Evolutionary conservation across 2,888 invertebrate species (phyloP).

Genomic region (Ferdinandea cuprea): DNA sequence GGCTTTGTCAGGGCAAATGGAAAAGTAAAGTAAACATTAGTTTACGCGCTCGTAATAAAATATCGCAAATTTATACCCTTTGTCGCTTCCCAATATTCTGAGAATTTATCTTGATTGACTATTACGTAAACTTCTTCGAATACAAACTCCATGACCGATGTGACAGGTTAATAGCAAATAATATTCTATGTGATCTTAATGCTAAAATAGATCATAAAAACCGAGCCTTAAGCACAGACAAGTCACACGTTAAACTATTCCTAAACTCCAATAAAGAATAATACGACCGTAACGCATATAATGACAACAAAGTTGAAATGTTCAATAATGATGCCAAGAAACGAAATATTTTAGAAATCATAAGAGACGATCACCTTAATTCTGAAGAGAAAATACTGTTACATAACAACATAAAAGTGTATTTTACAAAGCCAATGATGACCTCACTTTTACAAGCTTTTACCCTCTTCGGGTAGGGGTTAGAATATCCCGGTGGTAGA

Average conservation of each 20-base stretch:
- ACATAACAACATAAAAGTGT: slow-evolving; percentile 35
- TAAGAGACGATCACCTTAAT: background rate
- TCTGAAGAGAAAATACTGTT: background rate
- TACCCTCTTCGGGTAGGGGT: no score
- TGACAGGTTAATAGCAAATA: slow-evolving; percentile 11
- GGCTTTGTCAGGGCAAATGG: slow-evolving; percentile 1
- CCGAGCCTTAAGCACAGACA: background rate
- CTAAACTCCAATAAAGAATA: background rate
- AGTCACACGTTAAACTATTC: background rate
- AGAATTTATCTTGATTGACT: background rate
- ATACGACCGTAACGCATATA: background rate
- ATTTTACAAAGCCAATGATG: slow-evolving; percentile 51
- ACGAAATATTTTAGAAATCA: background rate
- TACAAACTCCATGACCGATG: slow-evolving; percentile 6
- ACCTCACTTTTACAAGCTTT: slow-evolving; percentile 71
- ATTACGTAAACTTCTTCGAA: background rate
- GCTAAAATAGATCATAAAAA: background rate
- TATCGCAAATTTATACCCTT: background rate
- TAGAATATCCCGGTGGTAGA: no score
- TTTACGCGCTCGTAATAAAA: background rate
- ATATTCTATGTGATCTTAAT: slow-evolving; percentile 1
- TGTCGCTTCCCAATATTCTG: background rate
- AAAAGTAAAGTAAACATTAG: slow-evolving; percentile 2
- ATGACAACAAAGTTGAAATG: no score
- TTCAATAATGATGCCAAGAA: background rate